Conservation (phyloP, 2,888 invertebrate genomes). For the Xanthia togata region DNA sequence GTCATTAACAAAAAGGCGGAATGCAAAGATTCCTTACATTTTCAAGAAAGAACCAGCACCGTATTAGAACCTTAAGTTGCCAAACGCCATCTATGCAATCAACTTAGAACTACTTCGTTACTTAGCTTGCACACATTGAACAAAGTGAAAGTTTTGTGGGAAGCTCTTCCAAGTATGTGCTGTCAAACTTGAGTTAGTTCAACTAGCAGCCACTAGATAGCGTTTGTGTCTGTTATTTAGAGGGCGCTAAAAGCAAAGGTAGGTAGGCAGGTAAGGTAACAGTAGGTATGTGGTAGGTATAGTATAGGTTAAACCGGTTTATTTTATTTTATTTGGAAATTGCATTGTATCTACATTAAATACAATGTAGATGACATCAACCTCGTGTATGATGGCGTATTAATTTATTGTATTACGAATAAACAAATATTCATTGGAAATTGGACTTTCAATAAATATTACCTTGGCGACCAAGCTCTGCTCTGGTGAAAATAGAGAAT, state of each 20-base stretch:
- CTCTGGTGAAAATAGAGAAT: no score
- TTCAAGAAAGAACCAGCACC: background rate
- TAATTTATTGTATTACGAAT: background rate
- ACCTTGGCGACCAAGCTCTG: no score
- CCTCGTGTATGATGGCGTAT: background rate
- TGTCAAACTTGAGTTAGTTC: constrained; percentile 2
- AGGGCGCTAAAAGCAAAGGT: background rate
- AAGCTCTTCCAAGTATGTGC: background rate
- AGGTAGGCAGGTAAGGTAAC: background rate
- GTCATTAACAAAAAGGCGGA: background rate
- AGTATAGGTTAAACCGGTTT: no score
- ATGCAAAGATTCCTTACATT: background rate
- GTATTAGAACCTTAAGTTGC: background rate
- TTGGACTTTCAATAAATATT: background rate
- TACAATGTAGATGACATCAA: background rate
- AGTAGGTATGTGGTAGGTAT: no score
- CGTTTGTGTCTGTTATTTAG: background rate
- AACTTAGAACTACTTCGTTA: constrained; percentile 19
- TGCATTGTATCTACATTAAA: background rate
- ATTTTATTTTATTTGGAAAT: background rate
- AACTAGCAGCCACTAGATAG: constrained; percentile 28
- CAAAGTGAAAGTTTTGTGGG: constrained; percentile 25
- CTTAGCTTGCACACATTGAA: background rate
- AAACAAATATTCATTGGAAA: background rate
- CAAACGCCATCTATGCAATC: constrained; percentile 41